These are phyloP conservation scores for Oryzias javanicus DNA, from an alignment of 2,113 vertebrate genomes.

Conservation along the genomic window DNA sequence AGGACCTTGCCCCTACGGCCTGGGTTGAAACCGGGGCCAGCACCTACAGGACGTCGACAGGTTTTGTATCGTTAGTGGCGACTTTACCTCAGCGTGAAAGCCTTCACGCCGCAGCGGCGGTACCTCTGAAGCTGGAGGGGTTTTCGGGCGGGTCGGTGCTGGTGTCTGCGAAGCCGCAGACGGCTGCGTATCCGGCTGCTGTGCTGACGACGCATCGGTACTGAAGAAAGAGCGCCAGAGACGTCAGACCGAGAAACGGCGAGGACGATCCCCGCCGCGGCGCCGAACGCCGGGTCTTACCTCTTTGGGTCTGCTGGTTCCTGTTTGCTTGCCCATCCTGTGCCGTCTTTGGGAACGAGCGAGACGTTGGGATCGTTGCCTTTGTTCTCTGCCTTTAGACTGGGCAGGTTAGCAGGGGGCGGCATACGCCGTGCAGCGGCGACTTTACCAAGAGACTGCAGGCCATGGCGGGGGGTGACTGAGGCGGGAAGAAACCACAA, in stretches of 20 bases:
- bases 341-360: slow-evolving; percentile 95
- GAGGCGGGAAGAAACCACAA: slow-evolving; percentile 27
- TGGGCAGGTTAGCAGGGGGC: slow-evolving; percentile 93
- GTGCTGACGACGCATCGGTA: slow-evolving; percentile 92
- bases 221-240: slow-evolving; percentile 56
- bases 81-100: neutral
- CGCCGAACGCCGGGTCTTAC: too few relatives aligned
- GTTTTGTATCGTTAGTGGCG: neutral
- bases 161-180: slow-evolving; percentile 90
- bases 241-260: neutral
- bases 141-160: slow-evolving; percentile 88
- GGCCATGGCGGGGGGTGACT: slow-evolving; percentile 95
- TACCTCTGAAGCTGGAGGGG: slow-evolving; percentile 89
- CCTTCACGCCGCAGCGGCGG: neutral
- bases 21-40: slow-evolving; percentile 79
- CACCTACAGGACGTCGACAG: slow-evolving; percentile 60
- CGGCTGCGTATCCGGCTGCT: slow-evolving; percentile 92
- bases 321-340: slow-evolving; percentile 99
- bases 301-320: slow-evolving; percentile 95
- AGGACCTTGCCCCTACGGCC: slow-evolving; percentile 87
- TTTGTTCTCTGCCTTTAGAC: slow-evolving; percentile 97
- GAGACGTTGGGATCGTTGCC: slow-evolving; percentile 96
- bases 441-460: slow-evolving; percentile 97
- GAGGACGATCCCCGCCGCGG: too few relatives aligned
- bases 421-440: slow-evolving; percentile 94